Evolutionary conservation across 2,113 vertebrate species (phyloP).

Genomic region (Pristiophorus japonicus): DNA sequence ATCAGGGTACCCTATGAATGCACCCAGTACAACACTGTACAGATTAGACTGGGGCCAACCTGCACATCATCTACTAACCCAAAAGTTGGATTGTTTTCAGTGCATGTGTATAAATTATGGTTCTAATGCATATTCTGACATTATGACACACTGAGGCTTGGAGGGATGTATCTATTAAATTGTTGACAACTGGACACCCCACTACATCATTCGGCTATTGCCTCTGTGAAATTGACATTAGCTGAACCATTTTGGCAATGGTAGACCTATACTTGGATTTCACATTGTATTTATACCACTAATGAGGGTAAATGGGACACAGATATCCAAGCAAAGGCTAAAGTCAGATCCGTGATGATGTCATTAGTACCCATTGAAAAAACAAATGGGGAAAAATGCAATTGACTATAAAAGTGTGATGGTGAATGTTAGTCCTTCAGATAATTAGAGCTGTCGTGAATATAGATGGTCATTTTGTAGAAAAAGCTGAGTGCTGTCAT

Average conservation of each 20-base stretch:
- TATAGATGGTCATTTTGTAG: not conserved
- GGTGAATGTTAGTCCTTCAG: not conserved
- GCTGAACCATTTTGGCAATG: not conserved
- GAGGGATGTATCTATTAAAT: not conserved
- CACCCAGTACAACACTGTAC: not conserved
- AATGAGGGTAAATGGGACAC: not conserved
- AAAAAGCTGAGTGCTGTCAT: not conserved
- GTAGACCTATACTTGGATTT: not conserved
- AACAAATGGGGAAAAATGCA: not conserved
- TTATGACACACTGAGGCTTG: not conserved
- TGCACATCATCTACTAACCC: not conserved
- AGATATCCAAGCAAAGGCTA: not conserved
- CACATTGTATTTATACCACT: not conserved
- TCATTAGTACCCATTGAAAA: not conserved
- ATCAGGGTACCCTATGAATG: not conserved
- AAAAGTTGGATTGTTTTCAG: not conserved
- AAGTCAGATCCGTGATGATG: not conserved
- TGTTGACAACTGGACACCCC: too few species aligned
- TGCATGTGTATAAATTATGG: not conserved
- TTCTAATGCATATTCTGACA: too few species aligned
- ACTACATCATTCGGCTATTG: not conserved
- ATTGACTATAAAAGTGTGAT: not conserved
- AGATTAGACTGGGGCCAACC: too few species aligned
- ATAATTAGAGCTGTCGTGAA: not conserved
- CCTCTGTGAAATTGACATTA: not conserved